These are phyloP conservation scores for Cranoglanis bouderius DNA, from an alignment of 2,113 vertebrate species.

Conservation along the genomic window DNA sequence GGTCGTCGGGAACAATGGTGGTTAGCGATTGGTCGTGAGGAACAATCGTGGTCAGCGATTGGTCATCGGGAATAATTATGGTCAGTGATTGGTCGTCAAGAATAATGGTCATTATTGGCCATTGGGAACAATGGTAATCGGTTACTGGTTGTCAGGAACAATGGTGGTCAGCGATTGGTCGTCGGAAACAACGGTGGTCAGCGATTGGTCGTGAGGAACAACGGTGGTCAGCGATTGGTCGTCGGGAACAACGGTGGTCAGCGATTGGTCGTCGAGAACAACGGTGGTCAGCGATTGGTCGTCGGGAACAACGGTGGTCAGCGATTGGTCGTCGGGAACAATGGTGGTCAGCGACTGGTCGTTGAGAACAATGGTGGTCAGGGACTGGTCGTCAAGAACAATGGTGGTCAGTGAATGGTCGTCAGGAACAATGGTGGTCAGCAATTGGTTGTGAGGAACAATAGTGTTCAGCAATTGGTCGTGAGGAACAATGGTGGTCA, in stretches of 20 bases:
- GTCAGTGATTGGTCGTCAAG: neutral
- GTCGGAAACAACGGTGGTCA: neutral
- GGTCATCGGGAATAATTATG: neutral
- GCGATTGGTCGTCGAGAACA: neutral
- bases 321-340: neutral
- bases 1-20: no score
- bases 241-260: neutral
- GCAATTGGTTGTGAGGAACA: no score
- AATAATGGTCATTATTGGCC: no score
- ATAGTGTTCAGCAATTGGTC: no score
- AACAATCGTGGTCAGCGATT: neutral
- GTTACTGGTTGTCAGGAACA: neutral
- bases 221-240: neutral
- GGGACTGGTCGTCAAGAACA: neutral
- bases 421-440: no score
- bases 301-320: neutral
- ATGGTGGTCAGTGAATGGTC: no score
- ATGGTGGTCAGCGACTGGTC: neutral
- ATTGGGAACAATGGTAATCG: no score
- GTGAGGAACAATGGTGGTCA: neutral
- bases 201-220: no score
- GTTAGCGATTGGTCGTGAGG: no score
- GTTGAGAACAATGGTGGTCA: neutral
- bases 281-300: neutral
- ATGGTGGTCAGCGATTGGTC: neutral